Base-by-base conservation (phyloP, 2,797 vertebrate species). In the Uromys caudimaculatus region DNA sequence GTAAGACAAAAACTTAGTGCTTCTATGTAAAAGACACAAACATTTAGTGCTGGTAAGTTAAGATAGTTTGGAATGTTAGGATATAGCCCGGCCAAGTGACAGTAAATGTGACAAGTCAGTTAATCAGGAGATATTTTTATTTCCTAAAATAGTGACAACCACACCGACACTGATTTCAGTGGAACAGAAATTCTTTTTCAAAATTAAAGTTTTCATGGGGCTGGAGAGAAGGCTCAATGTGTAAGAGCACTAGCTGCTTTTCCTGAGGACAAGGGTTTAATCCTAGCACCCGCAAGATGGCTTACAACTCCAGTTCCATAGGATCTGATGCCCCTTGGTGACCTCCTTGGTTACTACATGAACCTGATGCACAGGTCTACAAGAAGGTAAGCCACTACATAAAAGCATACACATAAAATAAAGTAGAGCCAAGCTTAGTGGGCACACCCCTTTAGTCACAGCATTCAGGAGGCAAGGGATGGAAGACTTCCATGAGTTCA, bases 131-230 rank as follows among this genome's bases (percentile, higher is more conserved):
- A 62, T 44, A 21, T 73, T 93, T 90, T 89, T 75, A n/a, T 60
- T 67, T 75, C 67, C 71, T 84, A 44, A 87, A 82, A 86, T 35
- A 85, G 35, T 27, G 2, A 75, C 17, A 86, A 38, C 58, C 79
- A 81, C 17, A 82, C 32, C 12, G 67, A 71, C 7, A 44, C 12
- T 76, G 64, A 32, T 93, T 89, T 89, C 38, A 85, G 14, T 81
- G 69, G 32, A 35, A 86, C 6, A 78, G 17, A 92, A 81, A 85
- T 93, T 81, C 47, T 94, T 92, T 94, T 94, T 88, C 35, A 27
- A 41, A 54, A 71, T 35, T 87, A 54, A 86, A 23, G 23, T 38
- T 86, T 58, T 60, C 23, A 82, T 27, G 32, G 24, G 6, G 16
- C 76, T 54, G 24, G 58, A 17, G 10, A 56, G 23, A 84, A 32